A percentile compares a stretch with the other conserved stretches of the same genome.
phyloP scores from a whole-genome alignment of 2,888 invertebrate species.

The Orthonychiurus folsomi region DNA sequence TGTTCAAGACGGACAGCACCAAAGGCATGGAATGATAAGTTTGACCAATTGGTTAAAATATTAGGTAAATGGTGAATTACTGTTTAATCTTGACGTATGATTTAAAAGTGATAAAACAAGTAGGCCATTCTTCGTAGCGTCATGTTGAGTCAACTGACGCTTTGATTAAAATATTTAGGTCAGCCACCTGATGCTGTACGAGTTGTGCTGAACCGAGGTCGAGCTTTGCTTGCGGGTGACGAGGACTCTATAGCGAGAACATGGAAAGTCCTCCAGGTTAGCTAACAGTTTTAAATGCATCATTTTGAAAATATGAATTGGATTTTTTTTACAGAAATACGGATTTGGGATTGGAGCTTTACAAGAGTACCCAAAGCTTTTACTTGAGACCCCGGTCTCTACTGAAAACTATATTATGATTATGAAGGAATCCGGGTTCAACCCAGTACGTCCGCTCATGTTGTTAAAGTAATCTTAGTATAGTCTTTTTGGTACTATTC shows the following conservation, averaged over 20 bases:
- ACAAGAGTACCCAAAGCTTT: slow-evolving; percentile 48
- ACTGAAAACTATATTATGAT: slow-evolving; percentile 56
- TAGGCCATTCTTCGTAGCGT: no score
- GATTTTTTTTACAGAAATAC: slow-evolving; percentile 17
- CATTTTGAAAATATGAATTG: background rate
- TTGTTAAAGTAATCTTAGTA: slow-evolving; percentile 23
- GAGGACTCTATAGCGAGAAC: slow-evolving; percentile 14
- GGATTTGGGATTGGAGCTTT: slow-evolving; percentile 20
- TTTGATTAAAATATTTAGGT: background rate
- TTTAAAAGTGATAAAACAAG: no score
- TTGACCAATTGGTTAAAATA: background rate
- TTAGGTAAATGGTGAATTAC: background rate
- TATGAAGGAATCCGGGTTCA: slow-evolving; percentile 55
- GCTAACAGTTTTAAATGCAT: no score
- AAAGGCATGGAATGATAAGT: background rate
- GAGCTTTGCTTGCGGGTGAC: background rate
- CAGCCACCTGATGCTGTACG: background rate
- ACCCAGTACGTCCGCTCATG: slow-evolving; percentile 43
- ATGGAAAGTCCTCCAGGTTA: slow-evolving; percentile 19
- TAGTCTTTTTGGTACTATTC: no score
- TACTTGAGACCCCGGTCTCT: slow-evolving; percentile 52
- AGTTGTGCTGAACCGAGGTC: background rate
- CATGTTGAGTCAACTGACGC: background rate
- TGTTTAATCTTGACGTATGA: no score
- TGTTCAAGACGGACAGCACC: background rate